phyloP scores from a whole-genome alignment of 2,888 invertebrate genomes.

The Lasioglossum leucozonium region DNA sequence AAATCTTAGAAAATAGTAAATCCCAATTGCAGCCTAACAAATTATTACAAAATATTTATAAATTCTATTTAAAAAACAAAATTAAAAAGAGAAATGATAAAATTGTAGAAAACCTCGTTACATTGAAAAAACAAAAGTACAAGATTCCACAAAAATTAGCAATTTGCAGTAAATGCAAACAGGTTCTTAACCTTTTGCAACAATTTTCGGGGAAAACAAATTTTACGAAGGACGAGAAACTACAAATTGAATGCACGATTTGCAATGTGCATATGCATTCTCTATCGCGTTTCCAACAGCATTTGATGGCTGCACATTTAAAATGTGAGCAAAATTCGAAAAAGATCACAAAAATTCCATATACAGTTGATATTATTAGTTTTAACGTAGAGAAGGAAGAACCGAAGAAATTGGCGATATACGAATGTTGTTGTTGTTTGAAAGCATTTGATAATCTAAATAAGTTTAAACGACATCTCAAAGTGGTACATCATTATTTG shows the following conservation, averaged over 20 bases:
- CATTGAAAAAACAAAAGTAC: neutral
- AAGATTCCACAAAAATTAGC: constrained; percentile 12
- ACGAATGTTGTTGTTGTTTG: constrained; percentile 43
- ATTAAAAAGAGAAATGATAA: neutral
- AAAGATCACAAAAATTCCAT: neutral
- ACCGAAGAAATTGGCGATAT: neutral
- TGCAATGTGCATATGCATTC: constrained; percentile 40
- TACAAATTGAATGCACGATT: constrained; percentile 41
- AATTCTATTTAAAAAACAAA: constrained; percentile 24
- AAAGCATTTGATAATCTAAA: neutral
- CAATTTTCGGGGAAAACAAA: constrained; percentile 40
- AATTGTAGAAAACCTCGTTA: neutral
- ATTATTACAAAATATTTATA: constrained; percentile 27
- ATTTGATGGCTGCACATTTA: constrained; percentile 45
- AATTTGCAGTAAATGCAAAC: constrained; percentile 40
- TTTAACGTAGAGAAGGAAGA: neutral
- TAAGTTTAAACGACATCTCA: constrained; percentile 23
- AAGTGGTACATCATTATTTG: neutral
- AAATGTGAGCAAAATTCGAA: constrained; percentile 19
- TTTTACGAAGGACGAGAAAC: constrained; percentile 15
- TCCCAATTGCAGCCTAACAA: neutral
- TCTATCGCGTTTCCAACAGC: constrained; percentile 37
- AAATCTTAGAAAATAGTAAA: neutral
- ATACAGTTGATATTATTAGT: constrained; percentile 22
- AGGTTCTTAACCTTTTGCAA: constrained; percentile 33